Conservation (phyloP, 2,888 invertebrate species). For the Patella ulyssiponensis region DNA sequence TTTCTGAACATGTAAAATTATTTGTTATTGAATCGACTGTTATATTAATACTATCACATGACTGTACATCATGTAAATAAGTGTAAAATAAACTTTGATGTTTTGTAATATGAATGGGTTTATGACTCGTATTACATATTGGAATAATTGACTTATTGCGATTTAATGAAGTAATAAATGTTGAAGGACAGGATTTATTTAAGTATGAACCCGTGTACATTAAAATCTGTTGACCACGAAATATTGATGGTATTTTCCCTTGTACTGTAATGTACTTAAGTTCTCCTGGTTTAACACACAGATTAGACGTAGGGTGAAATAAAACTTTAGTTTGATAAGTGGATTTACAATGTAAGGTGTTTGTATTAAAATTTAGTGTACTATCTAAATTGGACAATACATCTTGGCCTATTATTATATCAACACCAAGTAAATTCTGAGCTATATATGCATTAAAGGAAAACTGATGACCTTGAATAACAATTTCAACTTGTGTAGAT, state of each 20-base stretch:
- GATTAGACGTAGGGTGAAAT: not conserved
- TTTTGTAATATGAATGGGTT: no score
- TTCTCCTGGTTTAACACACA: not conserved
- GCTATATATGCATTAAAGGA: not conserved
- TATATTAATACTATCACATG: no score
- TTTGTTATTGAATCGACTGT: no score
- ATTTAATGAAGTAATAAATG: not conserved
- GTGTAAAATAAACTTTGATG: no score
- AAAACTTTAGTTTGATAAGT: not conserved
- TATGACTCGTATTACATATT: no score
- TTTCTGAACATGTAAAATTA: no score
- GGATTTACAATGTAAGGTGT: not conserved
- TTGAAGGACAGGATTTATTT: not conserved
- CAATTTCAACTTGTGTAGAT: not conserved
- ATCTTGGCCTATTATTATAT: not conserved
- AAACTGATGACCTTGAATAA: not conserved
- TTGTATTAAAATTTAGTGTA: not conserved
- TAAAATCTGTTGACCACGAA: not conserved
- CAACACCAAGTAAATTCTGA: not conserved
- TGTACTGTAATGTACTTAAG: not conserved
- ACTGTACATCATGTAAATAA: no score
- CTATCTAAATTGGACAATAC: not conserved
- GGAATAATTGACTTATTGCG: slow-evolving; percentile 4
- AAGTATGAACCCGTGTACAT: not conserved
- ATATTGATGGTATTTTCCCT: not conserved